Evolutionary conservation across 2,888 invertebrate species (phyloP).

Genomic region (Agrotis ipsilon): DNA sequence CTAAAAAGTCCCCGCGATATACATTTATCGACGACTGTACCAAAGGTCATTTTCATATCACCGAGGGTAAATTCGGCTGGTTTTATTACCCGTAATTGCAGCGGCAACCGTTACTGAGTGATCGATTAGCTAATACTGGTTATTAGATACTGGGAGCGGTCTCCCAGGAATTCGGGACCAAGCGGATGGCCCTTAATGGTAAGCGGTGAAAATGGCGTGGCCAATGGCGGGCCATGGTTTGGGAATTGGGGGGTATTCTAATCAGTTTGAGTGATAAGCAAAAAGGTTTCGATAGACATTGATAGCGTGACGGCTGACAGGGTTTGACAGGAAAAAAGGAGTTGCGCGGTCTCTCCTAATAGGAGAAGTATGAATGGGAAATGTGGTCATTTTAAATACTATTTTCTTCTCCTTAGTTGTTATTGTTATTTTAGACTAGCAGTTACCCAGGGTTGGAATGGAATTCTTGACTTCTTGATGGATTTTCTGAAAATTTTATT

Average conservation of each 20-base stretch:
- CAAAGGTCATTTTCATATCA: constrained; percentile 45
- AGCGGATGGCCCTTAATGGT: constrained; percentile 1
- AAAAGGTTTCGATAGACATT: not conserved
- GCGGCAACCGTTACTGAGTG: constrained; percentile 55
- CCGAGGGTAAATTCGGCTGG: constrained; percentile 56
- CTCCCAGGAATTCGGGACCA: constrained; percentile 19
- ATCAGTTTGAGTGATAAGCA: constrained; percentile 6
- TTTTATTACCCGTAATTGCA: constrained; percentile 69
- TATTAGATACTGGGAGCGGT: constrained; percentile 38
- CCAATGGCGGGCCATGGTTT: not conserved
- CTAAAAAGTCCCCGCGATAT: not conserved
- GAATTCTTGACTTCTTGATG: too few species aligned
- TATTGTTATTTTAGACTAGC: too few species aligned
- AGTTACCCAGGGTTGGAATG: too few species aligned
- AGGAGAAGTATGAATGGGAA: not conserved
- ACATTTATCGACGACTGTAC: constrained; percentile 43
- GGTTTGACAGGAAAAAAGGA: not conserved
- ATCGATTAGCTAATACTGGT: constrained; percentile 49
- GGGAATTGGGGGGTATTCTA: not conserved
- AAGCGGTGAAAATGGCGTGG: not conserved
- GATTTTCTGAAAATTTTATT: too few species aligned
- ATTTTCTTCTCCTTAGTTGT: too few species aligned
- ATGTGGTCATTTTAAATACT: too few species aligned
- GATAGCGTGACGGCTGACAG: not conserved
- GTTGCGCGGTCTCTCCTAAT: not conserved